phyloP scores from a whole-genome alignment of 2,888 invertebrate species.

The Caenorhabditis parvicauda region DNA sequence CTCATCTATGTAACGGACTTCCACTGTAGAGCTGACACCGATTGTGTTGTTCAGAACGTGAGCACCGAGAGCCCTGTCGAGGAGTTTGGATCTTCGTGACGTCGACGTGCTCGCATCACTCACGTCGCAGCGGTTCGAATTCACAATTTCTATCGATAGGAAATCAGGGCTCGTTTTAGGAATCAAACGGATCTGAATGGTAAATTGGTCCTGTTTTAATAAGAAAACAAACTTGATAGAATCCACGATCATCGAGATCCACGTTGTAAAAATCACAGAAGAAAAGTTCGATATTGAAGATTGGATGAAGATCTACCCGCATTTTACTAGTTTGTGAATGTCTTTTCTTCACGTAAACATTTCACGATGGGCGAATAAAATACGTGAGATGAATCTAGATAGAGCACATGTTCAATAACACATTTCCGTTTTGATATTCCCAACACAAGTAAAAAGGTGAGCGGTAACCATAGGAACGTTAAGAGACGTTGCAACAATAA shows the following conservation, averaged over 20 bases:
- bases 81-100: not conserved
- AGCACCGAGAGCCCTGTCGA: too few relatives aligned
- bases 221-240: conserved; percentile 40
- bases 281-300: conserved; percentile 39
- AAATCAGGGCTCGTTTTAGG: conserved; percentile 20
- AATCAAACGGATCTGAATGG: conserved; percentile 22
- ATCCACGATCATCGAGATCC: conserved; percentile 49
- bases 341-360: too few relatives aligned
- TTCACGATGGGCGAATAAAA: too few relatives aligned
- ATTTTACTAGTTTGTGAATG: conserved; percentile 11
- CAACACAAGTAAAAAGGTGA: too few relatives aligned
- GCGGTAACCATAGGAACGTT: too few relatives aligned
- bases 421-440: too few relatives aligned
- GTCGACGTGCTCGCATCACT: not conserved
- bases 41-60: not conserved
- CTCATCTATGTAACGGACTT: conserved; percentile 30
- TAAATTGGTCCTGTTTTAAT: not conserved
- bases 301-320: conserved; percentile 40
- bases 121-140: not conserved
- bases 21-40: conserved; percentile 26
- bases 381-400: too few relatives aligned
- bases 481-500: conserved; percentile 32
- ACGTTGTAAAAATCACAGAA: conserved; percentile 47
- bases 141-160: conserved; percentile 9
- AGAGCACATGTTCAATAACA: too few relatives aligned